Evolutionary conservation across 2,113 vertebrate genomes (phyloP), one percentile per base, ranked within the genome.

Genomic region (Elaphurus davidianus): DNA sequence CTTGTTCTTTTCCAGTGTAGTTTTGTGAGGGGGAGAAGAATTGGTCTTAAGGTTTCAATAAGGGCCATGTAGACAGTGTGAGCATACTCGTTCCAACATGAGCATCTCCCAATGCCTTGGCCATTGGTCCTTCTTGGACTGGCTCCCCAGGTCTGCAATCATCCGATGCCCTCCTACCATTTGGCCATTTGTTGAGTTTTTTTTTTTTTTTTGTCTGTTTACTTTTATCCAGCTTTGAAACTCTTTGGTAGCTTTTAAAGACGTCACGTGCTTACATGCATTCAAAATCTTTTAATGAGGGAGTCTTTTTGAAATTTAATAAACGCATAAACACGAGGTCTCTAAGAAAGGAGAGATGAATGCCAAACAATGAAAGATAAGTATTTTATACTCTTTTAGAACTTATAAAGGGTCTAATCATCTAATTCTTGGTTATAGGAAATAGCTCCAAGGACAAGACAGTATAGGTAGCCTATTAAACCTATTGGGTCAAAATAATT

Each of bases 261-360:
- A 52, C 55, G 94, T n/a, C 85, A 82, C 19, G 55, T 92, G 88
- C 43, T 93, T 89, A 91, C 19, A 67, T 17, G 16, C 17, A 78
- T 79, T 97, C 21, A 52, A 89, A 74, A 62, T 93, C 86, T 93
- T 95, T 89, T 95, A 89, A 89, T 0, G 47, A 67, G 25, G 9
- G 6, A 92, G 33, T 36, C 40, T 94, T 89, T 16, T 64, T 96
- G 95, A 96, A 94, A 91, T 89, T 83, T 57, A 93, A 81, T 94
- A 89, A 60, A 60, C 87, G 36, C 79, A 43, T 86, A 97, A 96
- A 79, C 60, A 91, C 55, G 30, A 79, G 28, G 2, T 50, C 40
- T 74, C 45, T 85, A 82, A 74, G 90, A 93, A 93, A 92, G 21
- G 21, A 93, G 54, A 96, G 45, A 96, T 76, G 27, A 36, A 82